phyloP scores from a whole-genome alignment of 2,113 vertebrate species.

The Sebastes schlegelii region DNA sequence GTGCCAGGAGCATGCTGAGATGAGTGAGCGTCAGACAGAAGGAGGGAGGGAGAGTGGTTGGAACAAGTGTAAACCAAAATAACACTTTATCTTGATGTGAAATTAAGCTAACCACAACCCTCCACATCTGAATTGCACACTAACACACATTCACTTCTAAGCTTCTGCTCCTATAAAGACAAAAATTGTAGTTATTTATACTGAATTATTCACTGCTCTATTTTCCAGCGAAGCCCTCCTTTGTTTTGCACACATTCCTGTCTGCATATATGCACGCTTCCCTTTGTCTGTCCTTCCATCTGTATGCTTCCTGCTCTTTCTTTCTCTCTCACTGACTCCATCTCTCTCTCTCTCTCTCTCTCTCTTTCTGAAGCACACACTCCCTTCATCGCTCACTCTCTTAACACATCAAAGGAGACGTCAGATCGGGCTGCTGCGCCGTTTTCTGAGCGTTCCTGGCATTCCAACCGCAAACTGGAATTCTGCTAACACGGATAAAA shows the following conservation, averaged over 20 bases:
- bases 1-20: conserved; percentile 38
- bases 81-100: conserved; percentile 62
- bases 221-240: conserved; percentile 31
- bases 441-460: conserved; percentile 58
- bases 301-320: conserved; percentile 10
- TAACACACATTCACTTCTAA: conserved; percentile 8
- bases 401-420: conserved; percentile 61
- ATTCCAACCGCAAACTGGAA: conserved; percentile 64
- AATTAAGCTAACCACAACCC: conserved; percentile 53
- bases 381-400: conserved; percentile 31
- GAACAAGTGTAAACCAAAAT: conserved; percentile 60
- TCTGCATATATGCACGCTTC: conserved; percentile 9
- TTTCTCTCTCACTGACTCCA: conserved; percentile 21
- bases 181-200: conserved; percentile 54
- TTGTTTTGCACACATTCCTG: conserved; percentile 49
- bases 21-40: conserved; percentile 54
- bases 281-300: conserved; percentile 23
- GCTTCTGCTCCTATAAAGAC: conserved; percentile 25
- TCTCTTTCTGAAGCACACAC: conserved; percentile 4
- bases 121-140: conserved; percentile 25
- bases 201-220: conserved; percentile 18
- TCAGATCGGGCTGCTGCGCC: conserved; percentile 37
- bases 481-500: conserved; percentile 60
- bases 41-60: conserved; percentile 14
- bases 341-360: too few species aligned